Base-by-base conservation (phyloP, 1,140 invertebrate species). In the Microplitis demolitor region DNA sequence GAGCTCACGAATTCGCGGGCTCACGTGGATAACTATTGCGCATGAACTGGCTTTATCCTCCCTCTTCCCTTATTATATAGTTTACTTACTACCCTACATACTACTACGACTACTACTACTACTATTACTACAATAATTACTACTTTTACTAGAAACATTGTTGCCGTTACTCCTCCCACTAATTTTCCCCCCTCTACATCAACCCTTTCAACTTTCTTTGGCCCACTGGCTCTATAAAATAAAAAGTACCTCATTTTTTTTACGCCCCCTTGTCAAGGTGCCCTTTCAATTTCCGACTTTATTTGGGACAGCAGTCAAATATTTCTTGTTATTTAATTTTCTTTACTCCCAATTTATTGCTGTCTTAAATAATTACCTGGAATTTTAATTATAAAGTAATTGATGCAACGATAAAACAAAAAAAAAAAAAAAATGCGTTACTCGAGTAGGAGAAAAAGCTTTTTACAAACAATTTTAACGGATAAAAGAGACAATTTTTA, bases 21-120 rank as follows among this genome's bases (percentile, higher is more conserved):
- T 85, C 84, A 86, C 84, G 84, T 86, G 84, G 78, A 82, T 76
- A 84, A 83, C 78, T 77, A 54, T 76, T 75, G 83, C 84, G 84
- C 84, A 85, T 85, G 84, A 83, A 81, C 83, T 80, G 74, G 78
- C 66, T 35, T 37, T 31, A 37, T 45, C 62, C 58, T 13, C 54
- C 45, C 62, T 31, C 39, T 35, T 51, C 62, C 16, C 35, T 34
- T 37, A 62, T 53, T n/a, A 34, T 63, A 33, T 53, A 54, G 62
- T 24, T 56, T 37, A 71, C 37, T 16, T 31, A 33, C 9, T 35
- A 39, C 37, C 67, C 33, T 16, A 54, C 24, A 3, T 14, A 51
- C 71, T 68, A 51, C 45, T 66, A 31, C 37, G 45, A 34, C 64
- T 60, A n/a, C 54, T 69, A 34, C 37, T 34, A 14, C 45, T 34